Percentiles rank a stretch among this genome's conserved stretches.
These are phyloP conservation scores for Cyanistes caeruleus DNA, from an alignment of 2,113 vertebrate genomes.

Conservation along the genomic window DNA sequence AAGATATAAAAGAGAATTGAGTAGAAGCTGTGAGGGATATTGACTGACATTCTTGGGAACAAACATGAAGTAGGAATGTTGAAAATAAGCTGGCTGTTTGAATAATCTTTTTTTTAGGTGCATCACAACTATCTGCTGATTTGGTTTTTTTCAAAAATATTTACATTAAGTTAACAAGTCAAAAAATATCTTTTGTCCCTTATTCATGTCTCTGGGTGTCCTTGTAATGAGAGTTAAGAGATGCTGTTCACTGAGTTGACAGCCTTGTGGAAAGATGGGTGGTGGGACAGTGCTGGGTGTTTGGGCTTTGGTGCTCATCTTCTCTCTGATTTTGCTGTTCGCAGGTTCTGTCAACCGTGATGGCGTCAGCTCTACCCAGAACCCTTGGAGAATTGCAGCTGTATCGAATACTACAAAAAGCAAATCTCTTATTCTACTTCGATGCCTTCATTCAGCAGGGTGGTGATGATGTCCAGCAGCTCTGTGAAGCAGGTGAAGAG, in stretches of 20 bases:
- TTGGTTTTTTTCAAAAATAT: not conserved
- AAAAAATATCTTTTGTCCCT: not conserved
- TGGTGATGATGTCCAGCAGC: conserved; percentile 96
- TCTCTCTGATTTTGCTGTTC: not conserved
- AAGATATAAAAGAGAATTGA: not conserved
- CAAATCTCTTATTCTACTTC: conserved; percentile 95
- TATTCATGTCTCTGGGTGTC: not conserved
- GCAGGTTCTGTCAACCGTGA: conserved; percentile 79
- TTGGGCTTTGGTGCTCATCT: not conserved
- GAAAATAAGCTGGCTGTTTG: conserved; percentile 27
- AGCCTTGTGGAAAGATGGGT: rapidly evolving
- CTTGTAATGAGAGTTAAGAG: not conserved
- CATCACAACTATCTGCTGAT: not conserved
- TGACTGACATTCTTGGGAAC: conserved; percentile 11
- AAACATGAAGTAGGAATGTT: conserved; percentile 17
- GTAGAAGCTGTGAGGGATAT: conserved; percentile 13
- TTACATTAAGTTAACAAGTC: not conserved
- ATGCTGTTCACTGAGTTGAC: not conserved
- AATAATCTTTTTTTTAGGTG: conserved; percentile 28
- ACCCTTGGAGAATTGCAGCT: conserved; percentile 98
- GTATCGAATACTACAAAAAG: conserved; percentile 93
- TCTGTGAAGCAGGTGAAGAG: conserved; percentile 96
- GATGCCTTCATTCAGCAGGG: conserved; percentile 99
- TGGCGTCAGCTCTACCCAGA: conserved; percentile 93
- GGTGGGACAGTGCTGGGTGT: not conserved